Percentiles rank a stretch among this genome's conserved stretches.
These are phyloP conservation scores for Pachypanchax playfairii DNA, from an alignment of 2,113 vertebrate genomes.

Conservation along the genomic window DNA sequence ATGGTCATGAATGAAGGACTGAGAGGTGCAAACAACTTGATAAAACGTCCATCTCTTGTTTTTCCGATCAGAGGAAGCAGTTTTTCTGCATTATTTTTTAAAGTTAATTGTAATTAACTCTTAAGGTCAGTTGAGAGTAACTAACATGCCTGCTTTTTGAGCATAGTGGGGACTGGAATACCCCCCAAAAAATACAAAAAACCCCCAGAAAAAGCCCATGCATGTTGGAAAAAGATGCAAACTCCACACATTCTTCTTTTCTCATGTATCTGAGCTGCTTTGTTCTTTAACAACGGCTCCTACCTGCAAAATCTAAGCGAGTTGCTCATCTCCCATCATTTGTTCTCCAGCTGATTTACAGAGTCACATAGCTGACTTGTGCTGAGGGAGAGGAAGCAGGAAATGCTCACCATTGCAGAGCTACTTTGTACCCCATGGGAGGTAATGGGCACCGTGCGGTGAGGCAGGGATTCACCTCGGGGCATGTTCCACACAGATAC, in stretches of 20 bases:
- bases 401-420: slow-evolving; percentile 61
- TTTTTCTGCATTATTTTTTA: no score
- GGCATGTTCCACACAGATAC: slow-evolving; percentile 64
- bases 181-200: no score
- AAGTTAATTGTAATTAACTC: no score
- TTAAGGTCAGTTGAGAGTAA: no score
- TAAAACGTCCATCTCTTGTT: background rate
- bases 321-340: slow-evolving; percentile 35
- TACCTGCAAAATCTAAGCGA: slow-evolving; percentile 29
- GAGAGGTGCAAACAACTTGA: background rate
- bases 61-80: background rate
- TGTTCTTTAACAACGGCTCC: slow-evolving; percentile 61
- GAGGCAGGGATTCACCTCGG: slow-evolving; percentile 57
- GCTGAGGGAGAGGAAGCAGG: slow-evolving; percentile 63
- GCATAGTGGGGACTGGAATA: no score
- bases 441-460: slow-evolving; percentile 67
- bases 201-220: no score
- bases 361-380: slow-evolving; percentile 48
- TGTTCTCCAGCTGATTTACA: slow-evolving; percentile 54
- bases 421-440: slow-evolving; percentile 70
- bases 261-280: slow-evolving; percentile 23
- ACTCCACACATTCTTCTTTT: background rate
- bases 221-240: background rate
- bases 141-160: no score
- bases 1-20: background rate